phyloP scores from a whole-genome alignment of 2,113 vertebrate genomes.

The Egretta garzetta region DNA sequence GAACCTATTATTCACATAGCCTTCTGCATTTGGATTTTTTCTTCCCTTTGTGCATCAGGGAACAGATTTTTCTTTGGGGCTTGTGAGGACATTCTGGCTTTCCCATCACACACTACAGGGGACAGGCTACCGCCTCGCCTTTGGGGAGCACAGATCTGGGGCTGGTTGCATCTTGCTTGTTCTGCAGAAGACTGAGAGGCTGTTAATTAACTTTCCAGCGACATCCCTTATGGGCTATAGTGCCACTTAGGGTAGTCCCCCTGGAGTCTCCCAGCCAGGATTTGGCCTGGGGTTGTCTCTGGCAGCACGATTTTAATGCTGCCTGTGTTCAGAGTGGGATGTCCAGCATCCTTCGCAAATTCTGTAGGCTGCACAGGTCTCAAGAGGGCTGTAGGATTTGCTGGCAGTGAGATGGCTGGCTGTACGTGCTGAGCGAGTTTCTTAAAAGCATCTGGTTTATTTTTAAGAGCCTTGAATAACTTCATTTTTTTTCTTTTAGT shows the following conservation, averaged over 20 bases:
- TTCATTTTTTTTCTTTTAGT: neutral
- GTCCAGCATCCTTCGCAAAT: neutral
- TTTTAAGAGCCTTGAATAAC: neutral
- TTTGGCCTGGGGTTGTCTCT: neutral
- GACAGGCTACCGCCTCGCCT: fast-evolving
- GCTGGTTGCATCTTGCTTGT: neutral
- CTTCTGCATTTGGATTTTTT: neutral
- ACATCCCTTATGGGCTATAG: neutral
- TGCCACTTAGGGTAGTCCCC: neutral
- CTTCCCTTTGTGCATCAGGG: neutral
- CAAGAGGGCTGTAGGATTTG: neutral
- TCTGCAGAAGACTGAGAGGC: neutral
- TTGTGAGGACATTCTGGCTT: neutral
- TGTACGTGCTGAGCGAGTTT: fast-evolving
- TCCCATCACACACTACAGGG: neutral
- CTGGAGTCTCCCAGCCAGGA: neutral
- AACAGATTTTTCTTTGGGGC: neutral
- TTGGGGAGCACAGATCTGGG: neutral
- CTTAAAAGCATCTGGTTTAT: neutral
- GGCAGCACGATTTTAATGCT: neutral
- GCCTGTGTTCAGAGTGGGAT: neutral
- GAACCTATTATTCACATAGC: neutral
- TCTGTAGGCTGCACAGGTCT: neutral
- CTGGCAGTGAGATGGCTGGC: neutral
- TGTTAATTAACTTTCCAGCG: slow-evolving; percentile 3